phyloP scores from a whole-genome alignment of 2,797 vertebrate species.

The Sebastiscus tertius region DNA sequence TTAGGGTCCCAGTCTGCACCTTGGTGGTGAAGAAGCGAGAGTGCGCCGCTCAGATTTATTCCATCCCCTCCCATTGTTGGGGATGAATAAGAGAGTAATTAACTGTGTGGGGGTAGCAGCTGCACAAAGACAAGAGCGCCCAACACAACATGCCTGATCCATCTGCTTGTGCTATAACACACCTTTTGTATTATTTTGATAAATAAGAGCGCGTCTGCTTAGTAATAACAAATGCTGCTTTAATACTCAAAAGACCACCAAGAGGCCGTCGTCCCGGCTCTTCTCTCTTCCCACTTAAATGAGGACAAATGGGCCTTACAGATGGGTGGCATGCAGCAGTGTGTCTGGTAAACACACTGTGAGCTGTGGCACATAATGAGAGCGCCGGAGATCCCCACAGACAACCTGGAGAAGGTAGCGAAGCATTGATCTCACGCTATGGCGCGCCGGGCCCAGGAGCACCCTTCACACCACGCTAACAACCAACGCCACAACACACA shows the following conservation, averaged over 20 bases:
- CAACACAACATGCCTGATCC: conserved; percentile 69
- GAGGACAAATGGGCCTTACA: conserved; percentile 76
- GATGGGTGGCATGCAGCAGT: conserved; percentile 47
- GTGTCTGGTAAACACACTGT: conserved; percentile 63
- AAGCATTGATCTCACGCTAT: conserved; percentile 72
- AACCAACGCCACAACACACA: conserved; percentile 39
- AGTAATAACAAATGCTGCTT: conserved; percentile 73
- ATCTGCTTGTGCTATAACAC: conserved; percentile 69
- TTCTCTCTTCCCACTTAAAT: conserved; percentile 71
- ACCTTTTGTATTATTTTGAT: conserved; percentile 79
- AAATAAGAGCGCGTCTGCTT: conserved; percentile 78
- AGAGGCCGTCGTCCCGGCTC: conserved; percentile 50
- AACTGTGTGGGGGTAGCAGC: conserved; percentile 74
- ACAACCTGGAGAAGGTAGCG: conserved; percentile 69
- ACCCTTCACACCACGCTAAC: conserved; percentile 58
- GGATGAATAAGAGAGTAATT: conserved; percentile 84
- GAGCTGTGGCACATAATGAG: conserved; percentile 72
- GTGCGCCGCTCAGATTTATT: conserved; percentile 74
- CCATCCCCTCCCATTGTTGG: conserved; percentile 75
- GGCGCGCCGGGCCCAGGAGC: conserved; percentile 61
- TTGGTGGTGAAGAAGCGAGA: conserved; percentile 68
- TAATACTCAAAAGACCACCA: conserved; percentile 70
- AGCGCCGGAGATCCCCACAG: conserved; percentile 62
- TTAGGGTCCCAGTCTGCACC: conserved; percentile 78
- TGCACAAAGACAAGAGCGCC: conserved; percentile 68